Evolutionary conservation across 1,140 invertebrate genomes (phyloP), one percentile per base, ranked within the genome.

Genomic region (Oscheius sp.): DNA sequence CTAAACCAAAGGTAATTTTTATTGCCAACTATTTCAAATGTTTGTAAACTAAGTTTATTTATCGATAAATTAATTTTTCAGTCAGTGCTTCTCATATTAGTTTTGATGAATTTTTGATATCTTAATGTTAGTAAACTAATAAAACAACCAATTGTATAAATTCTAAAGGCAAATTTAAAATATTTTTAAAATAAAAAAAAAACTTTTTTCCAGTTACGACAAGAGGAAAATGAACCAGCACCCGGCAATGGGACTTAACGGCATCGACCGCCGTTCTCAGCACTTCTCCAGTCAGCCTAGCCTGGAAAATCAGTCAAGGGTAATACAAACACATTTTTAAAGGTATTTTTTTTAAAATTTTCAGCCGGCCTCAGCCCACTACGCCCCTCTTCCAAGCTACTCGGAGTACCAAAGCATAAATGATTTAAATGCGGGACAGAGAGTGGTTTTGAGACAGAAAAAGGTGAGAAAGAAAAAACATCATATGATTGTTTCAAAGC

Each of bases 281-380:
- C 49, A 55, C 15, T 55, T 55, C 28, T 15, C 49, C 49, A 55
- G 49, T 55, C 49, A 55, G 23, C 49, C 49, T 4, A 55, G 49
- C 23, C 23, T 55, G 49, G 23, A 55, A 4, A 55, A 23, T 4
- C 7, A 55, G 7, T 55, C 7, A 55, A 23, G 4, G 28, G 7
- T 10, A 42, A 42, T 10, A 23, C 49, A 23, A 23, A 13, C 49
- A 55, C 15, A 7, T 55, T 10, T 42, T 55, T 55, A 55, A 7
- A 55, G 49, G 15, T 23, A 7, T 15, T 55, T 42, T 42, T 42
- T 42, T 42, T 42, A 42, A 7, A 15, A 23, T 55, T 55, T 55
- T 55, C 49, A 55, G 49, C 49, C 49, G 7, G 49, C 28, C 7
- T 13, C 7, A 7, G 7, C 7, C 7, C 49, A 55, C 49, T 55